Percentiles rank a stretch among this genome's conserved stretches.
Conservation (phyloP, 2,888 invertebrate genomes). For the Trichopria drosophilae region DNA sequence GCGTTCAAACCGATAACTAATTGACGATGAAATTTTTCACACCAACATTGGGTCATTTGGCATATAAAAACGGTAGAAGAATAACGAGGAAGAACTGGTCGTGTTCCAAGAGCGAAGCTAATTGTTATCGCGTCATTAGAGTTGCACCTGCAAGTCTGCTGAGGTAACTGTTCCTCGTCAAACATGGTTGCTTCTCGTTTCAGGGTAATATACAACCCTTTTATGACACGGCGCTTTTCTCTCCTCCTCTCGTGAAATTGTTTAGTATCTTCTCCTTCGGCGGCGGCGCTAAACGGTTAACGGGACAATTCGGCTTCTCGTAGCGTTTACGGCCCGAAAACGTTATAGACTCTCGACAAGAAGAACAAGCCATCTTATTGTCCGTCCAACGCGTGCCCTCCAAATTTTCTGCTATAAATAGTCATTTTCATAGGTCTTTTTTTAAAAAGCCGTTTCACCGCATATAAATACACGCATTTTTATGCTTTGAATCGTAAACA, state of each 20-base stretch:
- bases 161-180: not conserved
- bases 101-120: conserved; percentile 39
- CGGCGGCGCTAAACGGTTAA: conserved; percentile 20
- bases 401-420: not conserved
- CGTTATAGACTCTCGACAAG: conserved; percentile 18
- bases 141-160: conserved; percentile 41
- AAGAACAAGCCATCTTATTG: conserved; percentile 16
- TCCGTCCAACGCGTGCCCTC: not conserved
- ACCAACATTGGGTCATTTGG: too few species aligned
- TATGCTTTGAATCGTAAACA: too few species aligned
- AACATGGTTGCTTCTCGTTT: conserved; percentile 30
- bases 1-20: too few species aligned
- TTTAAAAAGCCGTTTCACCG: too few species aligned
- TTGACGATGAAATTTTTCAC: too few species aligned
- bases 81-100: conserved; percentile 31
- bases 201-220: conserved; percentile 43
- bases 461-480: too few species aligned
- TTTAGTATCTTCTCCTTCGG: conserved; percentile 8
- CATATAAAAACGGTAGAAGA: too few species aligned
- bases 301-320: conserved; percentile 16
- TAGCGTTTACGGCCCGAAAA: conserved; percentile 14
- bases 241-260: conserved; percentile 20
- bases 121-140: conserved; percentile 45
- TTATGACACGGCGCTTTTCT: conserved; percentile 38
- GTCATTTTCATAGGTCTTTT: too few species aligned